phyloP scores from a whole-genome alignment of 2,888 invertebrate species.

The Epinotia brunnichana region DNA sequence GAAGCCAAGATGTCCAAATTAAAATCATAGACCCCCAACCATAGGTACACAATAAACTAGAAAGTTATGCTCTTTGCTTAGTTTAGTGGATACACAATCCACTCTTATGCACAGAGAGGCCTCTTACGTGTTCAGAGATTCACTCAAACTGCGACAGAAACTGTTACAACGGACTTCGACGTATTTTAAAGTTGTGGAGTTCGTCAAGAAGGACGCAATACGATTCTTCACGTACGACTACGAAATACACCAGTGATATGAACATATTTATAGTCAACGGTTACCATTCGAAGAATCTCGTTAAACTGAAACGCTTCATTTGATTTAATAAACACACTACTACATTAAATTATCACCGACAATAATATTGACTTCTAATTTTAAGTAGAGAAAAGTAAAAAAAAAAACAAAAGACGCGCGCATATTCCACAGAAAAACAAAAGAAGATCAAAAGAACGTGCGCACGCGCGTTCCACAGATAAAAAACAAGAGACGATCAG shows the following conservation, averaged over 20 bases:
- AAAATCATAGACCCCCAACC: constrained; percentile 32
- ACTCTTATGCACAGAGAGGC: constrained; percentile 78
- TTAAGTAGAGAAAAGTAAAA: constrained; percentile 29
- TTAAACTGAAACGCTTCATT: constrained; percentile 69
- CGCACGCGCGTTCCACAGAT: neutral
- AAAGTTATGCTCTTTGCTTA: constrained; percentile 38
- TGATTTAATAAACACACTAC: constrained; percentile 49
- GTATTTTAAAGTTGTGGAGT: constrained; percentile 77
- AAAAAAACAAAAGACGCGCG: neutral
- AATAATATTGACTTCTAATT: constrained; percentile 52
- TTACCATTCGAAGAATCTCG: constrained; percentile 75
- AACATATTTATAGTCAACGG: constrained; percentile 78
- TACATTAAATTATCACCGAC: constrained; percentile 47
- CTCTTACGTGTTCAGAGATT: constrained; percentile 74
- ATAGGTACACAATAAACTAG: constrained; percentile 2
- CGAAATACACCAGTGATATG: constrained; percentile 76
- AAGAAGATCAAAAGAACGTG: neutral
- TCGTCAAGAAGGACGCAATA: constrained; percentile 80
- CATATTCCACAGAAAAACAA: neutral
- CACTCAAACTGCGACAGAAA: constrained; percentile 76
- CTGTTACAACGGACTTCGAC: constrained; percentile 73
- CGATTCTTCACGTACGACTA: constrained; percentile 78
- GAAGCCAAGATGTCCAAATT: constrained; percentile 27
- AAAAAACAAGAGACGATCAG: neutral
- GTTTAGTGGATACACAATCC: constrained; percentile 45